Conservation (phyloP, 2,113 vertebrate genomes). For the Spilogale gracilis region DNA sequence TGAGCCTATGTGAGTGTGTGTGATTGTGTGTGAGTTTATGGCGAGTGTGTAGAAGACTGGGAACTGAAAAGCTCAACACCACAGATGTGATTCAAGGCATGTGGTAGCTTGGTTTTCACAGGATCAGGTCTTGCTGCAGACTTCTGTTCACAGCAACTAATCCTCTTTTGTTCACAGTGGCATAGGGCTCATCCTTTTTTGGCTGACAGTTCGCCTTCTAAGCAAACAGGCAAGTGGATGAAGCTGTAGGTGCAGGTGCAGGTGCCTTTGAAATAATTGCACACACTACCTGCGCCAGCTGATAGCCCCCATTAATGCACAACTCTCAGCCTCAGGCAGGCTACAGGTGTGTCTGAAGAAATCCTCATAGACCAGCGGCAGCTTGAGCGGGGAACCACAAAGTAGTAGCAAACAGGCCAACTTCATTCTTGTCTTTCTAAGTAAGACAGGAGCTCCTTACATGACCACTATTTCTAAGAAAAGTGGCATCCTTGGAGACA, state of each 20-base stretch:
- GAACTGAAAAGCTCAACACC: not conserved
- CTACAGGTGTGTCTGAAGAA: not conserved
- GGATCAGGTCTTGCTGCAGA: slow-evolving; percentile 2
- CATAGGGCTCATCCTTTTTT: not conserved
- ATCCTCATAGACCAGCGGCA: not conserved
- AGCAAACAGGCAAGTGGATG: slow-evolving; percentile 6
- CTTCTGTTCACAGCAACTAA: slow-evolving; percentile 45
- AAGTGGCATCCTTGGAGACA: not conserved
- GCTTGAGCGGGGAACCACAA: not conserved
- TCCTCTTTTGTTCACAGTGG: not conserved
- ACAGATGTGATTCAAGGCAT: not conserved
- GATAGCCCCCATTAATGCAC: not conserved
- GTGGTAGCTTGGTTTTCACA: not conserved
- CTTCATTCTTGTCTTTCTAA: not conserved
- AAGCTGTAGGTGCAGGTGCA: not conserved
- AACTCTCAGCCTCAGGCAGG: not conserved
- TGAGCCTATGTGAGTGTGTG: not conserved
- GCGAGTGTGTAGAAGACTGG: not conserved
- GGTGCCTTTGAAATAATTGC: not conserved
- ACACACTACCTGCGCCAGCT: not conserved
- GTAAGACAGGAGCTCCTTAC: not conserved
- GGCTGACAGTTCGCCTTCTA: slow-evolving; percentile 11
- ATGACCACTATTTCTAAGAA: not conserved
- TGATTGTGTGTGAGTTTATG: not conserved
- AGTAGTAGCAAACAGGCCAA: not conserved